Evolutionary conservation across 2,113 vertebrate genomes (phyloP).

Genomic region (Arvicanthis niloticus): DNA sequence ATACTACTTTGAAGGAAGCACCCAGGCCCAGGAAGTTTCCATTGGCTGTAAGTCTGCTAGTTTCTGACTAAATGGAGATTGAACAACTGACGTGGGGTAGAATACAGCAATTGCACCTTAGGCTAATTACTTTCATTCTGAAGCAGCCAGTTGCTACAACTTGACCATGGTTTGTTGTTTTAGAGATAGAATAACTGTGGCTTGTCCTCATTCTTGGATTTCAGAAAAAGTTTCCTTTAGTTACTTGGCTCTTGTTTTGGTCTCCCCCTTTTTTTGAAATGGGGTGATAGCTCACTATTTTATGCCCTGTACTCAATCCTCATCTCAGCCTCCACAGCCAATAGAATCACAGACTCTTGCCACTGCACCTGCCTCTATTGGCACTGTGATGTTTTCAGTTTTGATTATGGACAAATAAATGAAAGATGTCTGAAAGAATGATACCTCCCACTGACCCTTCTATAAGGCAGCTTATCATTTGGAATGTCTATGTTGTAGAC

Average conservation of each 20-base stretch:
- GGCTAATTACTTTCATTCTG: neutral
- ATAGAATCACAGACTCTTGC: neutral
- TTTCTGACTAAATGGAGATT: neutral
- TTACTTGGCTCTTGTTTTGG: neutral
- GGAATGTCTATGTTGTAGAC: neutral
- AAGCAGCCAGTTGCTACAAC: neutral
- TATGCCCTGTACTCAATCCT: neutral
- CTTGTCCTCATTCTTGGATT: neutral
- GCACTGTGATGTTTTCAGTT: accelerated
- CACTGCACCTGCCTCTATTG: too few species aligned
- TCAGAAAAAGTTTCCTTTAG: neutral
- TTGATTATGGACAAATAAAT: neutral
- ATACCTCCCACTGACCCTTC: neutral
- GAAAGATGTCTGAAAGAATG: neutral
- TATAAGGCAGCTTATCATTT: neutral
- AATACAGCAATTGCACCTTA: neutral
- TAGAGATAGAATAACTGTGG: neutral
- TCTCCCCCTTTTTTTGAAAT: neutral
- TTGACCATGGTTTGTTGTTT: neutral
- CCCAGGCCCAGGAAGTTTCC: neutral
- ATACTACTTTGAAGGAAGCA: neutral
- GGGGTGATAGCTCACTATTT: neutral
- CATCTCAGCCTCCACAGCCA: neutral
- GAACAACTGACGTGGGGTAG: accelerated
- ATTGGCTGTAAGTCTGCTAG: neutral